Evolutionary conservation across 1,140 invertebrate species (phyloP).

Genomic region (Solenopsis fugax): DNA sequence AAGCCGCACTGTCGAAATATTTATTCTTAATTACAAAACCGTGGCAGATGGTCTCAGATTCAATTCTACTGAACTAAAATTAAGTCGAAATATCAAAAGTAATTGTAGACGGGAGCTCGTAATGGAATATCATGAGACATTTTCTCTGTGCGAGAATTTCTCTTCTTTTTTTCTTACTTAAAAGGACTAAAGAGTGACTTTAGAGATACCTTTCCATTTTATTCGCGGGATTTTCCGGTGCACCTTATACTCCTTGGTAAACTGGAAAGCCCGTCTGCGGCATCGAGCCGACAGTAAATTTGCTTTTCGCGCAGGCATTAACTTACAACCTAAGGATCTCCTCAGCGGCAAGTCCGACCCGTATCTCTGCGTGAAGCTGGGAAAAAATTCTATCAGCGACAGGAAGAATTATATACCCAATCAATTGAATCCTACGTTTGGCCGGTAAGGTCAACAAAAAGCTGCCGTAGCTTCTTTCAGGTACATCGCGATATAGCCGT

Average conservation of each 20-base stretch:
- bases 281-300: conserved; percentile 20
- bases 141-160: neutral
- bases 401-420: conserved; percentile 92
- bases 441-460: conserved; percentile 88
- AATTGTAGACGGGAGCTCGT: neutral
- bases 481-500: neutral
- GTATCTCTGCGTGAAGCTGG: conserved; percentile 91
- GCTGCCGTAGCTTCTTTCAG: neutral
- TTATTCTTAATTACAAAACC: neutral
- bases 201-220: neutral
- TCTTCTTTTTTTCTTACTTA: neutral
- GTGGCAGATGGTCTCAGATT: too few relatives aligned
- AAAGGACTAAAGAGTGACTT: neutral
- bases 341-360: conserved; percentile 92
- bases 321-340: conserved; percentile 91
- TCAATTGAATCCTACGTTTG: conserved; percentile 95
- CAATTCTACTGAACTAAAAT: neutral
- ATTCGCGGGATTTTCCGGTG: neutral
- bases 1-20: neutral
- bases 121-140: neutral
- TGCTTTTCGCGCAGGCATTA: conserved; percentile 84
- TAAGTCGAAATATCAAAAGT: neutral
- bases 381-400: conserved; percentile 90
- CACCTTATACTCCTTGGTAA: conserved; percentile 2
- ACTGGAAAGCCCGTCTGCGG: neutral